Conservation (phyloP, 2,797 vertebrate species). For the Linurgus olivaceus region DNA sequence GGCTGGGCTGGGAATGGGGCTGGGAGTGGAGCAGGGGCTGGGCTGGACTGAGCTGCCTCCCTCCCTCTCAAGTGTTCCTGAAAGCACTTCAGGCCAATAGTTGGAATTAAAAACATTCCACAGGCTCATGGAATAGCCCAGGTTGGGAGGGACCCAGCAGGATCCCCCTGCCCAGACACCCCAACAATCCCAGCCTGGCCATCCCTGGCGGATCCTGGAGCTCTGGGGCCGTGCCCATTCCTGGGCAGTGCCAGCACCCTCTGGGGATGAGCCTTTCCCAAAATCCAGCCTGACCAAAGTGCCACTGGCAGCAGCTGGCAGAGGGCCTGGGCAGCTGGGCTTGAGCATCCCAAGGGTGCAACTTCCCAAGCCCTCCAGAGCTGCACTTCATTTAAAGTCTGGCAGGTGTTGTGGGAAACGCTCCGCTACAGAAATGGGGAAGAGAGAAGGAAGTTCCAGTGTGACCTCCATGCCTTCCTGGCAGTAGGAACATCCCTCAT, state of each 20-base stretch:
- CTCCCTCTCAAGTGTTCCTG: rapidly evolving
- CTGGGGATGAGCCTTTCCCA: rapidly evolving
- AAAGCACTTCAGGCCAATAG: neutral
- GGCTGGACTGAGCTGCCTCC: neutral
- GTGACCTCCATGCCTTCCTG: neutral
- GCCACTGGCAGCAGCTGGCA: neutral
- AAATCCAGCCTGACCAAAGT: rapidly evolving
- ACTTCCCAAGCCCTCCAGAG: neutral
- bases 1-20: too few relatives aligned
- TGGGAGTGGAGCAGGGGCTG: neutral
- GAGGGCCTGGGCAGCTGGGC: neutral
- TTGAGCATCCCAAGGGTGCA: rapidly evolving
- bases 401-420: neutral
- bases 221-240: neutral
- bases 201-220: neutral
- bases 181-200: neutral
- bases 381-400: neutral
- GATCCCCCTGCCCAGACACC: neutral
- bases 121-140: neutral
- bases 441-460: neutral
- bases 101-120: too few relatives aligned
- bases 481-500: neutral
- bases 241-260: neutral
- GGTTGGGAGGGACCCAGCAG: rapidly evolving
- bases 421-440: neutral